Percentiles rank a stretch among this genome's conserved stretches.
phyloP scores from a whole-genome alignment of 2,797 vertebrate species.

The Strix occidentalis region DNA sequence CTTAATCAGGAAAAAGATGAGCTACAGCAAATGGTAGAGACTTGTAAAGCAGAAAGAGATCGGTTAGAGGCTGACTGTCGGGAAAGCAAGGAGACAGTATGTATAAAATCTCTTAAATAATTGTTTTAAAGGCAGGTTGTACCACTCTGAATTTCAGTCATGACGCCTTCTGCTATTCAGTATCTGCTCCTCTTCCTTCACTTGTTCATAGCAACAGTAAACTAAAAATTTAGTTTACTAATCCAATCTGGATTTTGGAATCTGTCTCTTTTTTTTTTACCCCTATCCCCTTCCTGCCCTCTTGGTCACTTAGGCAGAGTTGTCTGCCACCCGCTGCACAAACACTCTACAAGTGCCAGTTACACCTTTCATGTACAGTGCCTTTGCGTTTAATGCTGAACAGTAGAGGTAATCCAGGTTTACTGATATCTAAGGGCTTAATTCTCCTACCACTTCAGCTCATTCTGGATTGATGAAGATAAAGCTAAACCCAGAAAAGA shows the following conservation, averaged over 20 bases:
- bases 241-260: background rate
- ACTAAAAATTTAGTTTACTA: background rate
- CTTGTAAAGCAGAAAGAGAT: constrained; percentile 66
- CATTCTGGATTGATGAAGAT: background rate
- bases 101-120: background rate
- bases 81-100: constrained; percentile 68
- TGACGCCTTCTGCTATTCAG: background rate
- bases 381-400: background rate
- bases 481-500: background rate
- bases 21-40: constrained; percentile 72
- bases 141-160: background rate
- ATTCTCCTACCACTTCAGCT: background rate
- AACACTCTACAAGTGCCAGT: background rate
- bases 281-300: background rate
- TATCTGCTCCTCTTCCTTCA: background rate
- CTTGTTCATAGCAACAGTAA: background rate
- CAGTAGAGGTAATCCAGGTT: background rate
- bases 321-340: background rate
- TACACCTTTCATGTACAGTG: background rate
- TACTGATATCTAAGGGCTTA: background rate
- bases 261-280: background rate
- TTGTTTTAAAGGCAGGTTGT: background rate
- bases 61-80: constrained; percentile 68
- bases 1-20: constrained; percentile 79
- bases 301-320: background rate